phyloP scores from a whole-genome alignment of 2,888 invertebrate species.

The Argyra leucocephala region DNA sequence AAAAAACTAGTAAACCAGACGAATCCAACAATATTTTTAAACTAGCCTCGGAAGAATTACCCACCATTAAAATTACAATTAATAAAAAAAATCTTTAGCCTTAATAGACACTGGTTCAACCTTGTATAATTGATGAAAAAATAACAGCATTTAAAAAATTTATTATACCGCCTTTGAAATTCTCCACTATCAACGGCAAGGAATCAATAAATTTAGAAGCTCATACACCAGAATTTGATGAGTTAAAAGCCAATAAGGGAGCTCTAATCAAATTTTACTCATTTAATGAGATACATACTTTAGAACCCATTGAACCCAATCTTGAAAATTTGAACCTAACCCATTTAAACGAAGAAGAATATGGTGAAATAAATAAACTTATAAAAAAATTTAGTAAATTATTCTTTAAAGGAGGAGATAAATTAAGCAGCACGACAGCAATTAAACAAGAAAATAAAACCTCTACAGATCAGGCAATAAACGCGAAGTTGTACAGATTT shows the following conservation, averaged over 20 bases:
- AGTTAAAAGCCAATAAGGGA: neutral
- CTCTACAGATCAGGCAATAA: neutral
- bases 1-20: no score
- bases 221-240: neutral
- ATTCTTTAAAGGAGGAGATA: constrained; percentile 11
- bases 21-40: no score
- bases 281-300: constrained; percentile 14
- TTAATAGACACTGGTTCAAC: constrained; percentile 11
- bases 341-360: constrained; percentile 7
- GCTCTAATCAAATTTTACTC: neutral
- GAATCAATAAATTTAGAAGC: neutral
- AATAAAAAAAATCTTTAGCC: constrained; percentile 9
- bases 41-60: no score
- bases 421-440: neutral
- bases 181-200: neutral
- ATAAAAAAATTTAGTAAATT: neutral
- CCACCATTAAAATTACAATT: neutral
- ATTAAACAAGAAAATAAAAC: constrained; percentile 2
- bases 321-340: neutral
- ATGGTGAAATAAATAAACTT: neutral
- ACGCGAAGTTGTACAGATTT: constrained; percentile 10
- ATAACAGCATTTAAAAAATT: no score
- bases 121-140: neutral
- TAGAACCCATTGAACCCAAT: constrained; percentile 16
- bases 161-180: neutral